Conservation (phyloP, 2,888 invertebrate species). For the Cyclophora albipunctata region DNA sequence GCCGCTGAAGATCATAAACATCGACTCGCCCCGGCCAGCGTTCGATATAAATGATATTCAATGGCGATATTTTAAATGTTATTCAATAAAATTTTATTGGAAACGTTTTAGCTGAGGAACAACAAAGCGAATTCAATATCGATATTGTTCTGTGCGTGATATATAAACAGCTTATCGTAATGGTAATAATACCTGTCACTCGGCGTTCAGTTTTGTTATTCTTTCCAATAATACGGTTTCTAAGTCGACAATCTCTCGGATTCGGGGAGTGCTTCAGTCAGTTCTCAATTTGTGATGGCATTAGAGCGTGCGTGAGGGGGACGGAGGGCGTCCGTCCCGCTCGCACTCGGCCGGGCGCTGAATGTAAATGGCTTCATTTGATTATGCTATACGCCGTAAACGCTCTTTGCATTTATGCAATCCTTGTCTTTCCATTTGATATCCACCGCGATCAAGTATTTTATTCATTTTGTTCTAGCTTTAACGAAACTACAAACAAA, state of each 20-base stretch:
- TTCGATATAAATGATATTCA: too few species aligned
- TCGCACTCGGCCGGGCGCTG: constrained; percentile 48
- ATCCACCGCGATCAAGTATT: constrained; percentile 25
- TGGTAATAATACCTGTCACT: constrained; percentile 42
- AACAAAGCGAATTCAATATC: constrained; percentile 15
- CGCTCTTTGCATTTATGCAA: constrained; percentile 64
- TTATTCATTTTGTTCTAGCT: not conserved
- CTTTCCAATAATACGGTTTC: constrained; percentile 42
- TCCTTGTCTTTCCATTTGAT: constrained; percentile 36
- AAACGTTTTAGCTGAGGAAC: constrained; percentile 1
- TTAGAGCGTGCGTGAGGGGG: constrained; percentile 57
- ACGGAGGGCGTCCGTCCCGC: constrained; percentile 30
- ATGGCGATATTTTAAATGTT: too few species aligned
- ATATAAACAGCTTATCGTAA: constrained; percentile 12
- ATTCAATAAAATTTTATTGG: constrained; percentile 2
- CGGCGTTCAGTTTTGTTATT: constrained; percentile 62
- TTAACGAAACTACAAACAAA: too few species aligned
- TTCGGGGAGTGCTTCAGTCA: constrained; percentile 50
- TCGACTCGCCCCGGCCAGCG: too few species aligned
- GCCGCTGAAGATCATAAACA: too few species aligned
- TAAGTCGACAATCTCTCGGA: constrained; percentile 45
- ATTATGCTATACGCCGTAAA: constrained; percentile 60
- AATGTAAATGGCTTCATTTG: constrained; percentile 73
- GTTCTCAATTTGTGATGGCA: constrained; percentile 64
- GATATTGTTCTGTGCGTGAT: constrained; percentile 25